These are phyloP conservation scores for Heteronetta atricapilla DNA, from an alignment of 2,113 vertebrate species.

Conservation along the genomic window DNA sequence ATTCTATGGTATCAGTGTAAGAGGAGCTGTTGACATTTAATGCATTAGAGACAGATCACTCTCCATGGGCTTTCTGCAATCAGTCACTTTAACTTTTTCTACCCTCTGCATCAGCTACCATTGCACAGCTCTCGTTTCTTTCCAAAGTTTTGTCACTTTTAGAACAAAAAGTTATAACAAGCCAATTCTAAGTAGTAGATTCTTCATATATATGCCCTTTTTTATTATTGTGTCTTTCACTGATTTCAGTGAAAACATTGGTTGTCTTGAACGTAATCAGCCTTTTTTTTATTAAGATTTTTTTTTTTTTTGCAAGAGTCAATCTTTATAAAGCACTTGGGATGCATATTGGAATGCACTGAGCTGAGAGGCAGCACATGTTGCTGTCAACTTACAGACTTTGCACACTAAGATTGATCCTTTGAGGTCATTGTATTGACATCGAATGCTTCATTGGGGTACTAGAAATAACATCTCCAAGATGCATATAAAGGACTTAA, in stretches of 20 bases:
- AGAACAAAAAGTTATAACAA: background rate
- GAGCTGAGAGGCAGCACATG: background rate
- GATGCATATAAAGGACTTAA: background rate
- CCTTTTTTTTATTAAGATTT: background rate
- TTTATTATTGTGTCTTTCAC: background rate
- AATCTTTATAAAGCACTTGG: background rate
- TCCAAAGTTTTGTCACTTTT: too few relatives aligned
- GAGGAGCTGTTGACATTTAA: background rate
- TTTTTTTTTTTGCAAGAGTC: background rate
- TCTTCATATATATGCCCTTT: background rate
- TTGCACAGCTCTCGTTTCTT: background rate
- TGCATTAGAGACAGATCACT: background rate
- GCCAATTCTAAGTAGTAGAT: background rate
- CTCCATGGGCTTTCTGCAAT: background rate
- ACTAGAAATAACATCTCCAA: background rate
- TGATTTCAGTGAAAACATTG: background rate
- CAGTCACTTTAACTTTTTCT: background rate
- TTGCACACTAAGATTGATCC: background rate
- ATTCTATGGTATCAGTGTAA: background rate
- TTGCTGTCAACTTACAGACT: background rate
- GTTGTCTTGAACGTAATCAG: background rate
- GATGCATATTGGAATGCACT: background rate
- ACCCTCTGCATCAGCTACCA: background rate
- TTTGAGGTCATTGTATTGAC: background rate
- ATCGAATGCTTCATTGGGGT: background rate